These are phyloP conservation scores for Sebastes fasciatus DNA, from an alignment of 2,113 vertebrate genomes.

Conservation along the genomic window DNA sequence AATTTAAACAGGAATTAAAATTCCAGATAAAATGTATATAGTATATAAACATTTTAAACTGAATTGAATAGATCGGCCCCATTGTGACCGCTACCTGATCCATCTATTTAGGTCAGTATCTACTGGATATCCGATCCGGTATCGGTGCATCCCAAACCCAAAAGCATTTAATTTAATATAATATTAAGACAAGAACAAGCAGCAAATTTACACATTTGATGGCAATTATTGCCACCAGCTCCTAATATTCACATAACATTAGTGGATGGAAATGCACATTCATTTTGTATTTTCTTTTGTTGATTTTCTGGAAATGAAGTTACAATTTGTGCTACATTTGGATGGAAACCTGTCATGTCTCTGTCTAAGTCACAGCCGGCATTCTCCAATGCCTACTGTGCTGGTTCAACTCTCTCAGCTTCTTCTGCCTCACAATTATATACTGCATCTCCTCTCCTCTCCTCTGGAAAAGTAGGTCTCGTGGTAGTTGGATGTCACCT, in stretches of 20 bases:
- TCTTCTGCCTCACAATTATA: constrained; percentile 1
- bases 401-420: constrained; percentile 1
- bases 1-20: too few species aligned
- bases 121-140: too few species aligned
- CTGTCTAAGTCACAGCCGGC: background rate
- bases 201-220: background rate
- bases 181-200: background rate
- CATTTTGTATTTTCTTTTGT: background rate
- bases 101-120: too few species aligned
- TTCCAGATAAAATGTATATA: too few species aligned
- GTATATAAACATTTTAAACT: too few species aligned
- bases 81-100: too few species aligned
- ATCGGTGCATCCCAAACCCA: background rate
- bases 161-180: background rate
- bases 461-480: constrained; percentile 41
- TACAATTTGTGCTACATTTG: background rate
- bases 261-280: background rate
- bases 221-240: background rate
- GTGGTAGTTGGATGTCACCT: constrained; percentile 31
- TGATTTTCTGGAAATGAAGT: background rate
- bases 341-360: background rate
- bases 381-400: constrained; percentile 11
- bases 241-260: background rate
- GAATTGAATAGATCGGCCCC: too few species aligned
- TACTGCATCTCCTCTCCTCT: background rate